Base-by-base conservation (phyloP, 1,140 invertebrate genomes). In the Panonychus citri region DNA sequence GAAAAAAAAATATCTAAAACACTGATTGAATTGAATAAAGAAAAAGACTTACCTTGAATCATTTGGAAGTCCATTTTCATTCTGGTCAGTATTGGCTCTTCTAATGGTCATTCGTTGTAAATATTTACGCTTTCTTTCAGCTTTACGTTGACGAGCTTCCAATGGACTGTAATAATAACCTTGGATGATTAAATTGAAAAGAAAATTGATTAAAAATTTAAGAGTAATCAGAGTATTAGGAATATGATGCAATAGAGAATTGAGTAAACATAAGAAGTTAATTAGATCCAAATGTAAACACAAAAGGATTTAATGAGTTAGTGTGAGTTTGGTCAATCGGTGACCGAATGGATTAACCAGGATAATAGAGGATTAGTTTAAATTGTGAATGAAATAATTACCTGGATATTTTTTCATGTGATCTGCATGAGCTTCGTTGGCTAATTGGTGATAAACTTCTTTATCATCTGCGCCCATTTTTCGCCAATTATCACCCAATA, bases 321-420 rank as follows among this genome's bases (percentile, higher is more conserved):
- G n/a, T n/a, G n/a, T n/a, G n/a, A n/a, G n/a, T n/a, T n/a, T n/a
- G n/a, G n/a, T n/a, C n/a, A n/a, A n/a, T n/a, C n/a, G n/a, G n/a
- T n/a, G n/a, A n/a, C n/a, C n/a, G n/a, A n/a, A n/a, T n/a, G n/a
- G n/a, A n/a, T n/a, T n/a, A n/a, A n/a, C n/a, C n/a, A n/a, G n/a
- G n/a, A n/a, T n/a, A n/a, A n/a, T n/a, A n/a, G n/a, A n/a, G n/a
- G n/a, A n/a, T n/a, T n/a, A n/a, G n/a, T n/a, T n/a, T n/a, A n/a
- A n/a, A n/a, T n/a, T n/a, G n/a, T n/a, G n/a, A n/a, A n/a, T n/a
- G n/a, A n/a, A n/a, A 28, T 26, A 26, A 17, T 24, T 51, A 69
- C 76, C 76, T 57, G 77, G 77, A 71, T 78, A 78, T 65, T 77
- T 77, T 61, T 69, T 69, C 65, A 78, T 78, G 64, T 79, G 77